Evolutionary conservation across 2,888 invertebrate genomes (phyloP).

Genomic region (Tachina grossa): DNA sequence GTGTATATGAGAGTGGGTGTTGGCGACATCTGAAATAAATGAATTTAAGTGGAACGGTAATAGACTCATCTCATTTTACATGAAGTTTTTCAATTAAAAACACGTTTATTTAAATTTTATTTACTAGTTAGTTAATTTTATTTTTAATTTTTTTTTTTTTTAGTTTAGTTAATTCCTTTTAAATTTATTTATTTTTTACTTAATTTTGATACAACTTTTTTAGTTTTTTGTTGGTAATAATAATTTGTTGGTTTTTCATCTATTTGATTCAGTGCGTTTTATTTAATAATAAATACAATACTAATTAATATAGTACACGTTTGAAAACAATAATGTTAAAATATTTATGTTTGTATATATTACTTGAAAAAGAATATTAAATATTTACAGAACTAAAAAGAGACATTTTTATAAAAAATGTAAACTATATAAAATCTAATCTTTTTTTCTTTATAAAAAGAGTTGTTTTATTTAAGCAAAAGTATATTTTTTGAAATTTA

Average conservation of each 20-base stretch:
- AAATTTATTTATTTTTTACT: constrained; percentile 38
- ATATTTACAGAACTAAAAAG: constrained; percentile 67
- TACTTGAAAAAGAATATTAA: constrained; percentile 3
- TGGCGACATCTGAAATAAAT: too few species aligned
- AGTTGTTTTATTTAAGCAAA: constrained; percentile 68
- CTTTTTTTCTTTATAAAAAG: constrained; percentile 68
- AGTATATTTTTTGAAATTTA: constrained; percentile 41
- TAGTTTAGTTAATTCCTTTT: constrained; percentile 42
- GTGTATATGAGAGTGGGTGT: too few species aligned
- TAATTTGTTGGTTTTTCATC: constrained; percentile 74
- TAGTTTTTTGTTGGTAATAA: constrained; percentile 67
- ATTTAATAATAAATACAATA: constrained; percentile 74
- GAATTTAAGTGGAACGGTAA: too few species aligned
- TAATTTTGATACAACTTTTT: constrained; percentile 69
- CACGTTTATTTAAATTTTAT: constrained; percentile 48
- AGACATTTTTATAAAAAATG: not conserved
- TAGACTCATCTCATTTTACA: not conserved
- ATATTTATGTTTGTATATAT: not conserved
- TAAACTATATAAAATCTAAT: not conserved
- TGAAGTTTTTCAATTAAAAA: constrained; percentile 22
- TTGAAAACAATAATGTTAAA: constrained; percentile 64
- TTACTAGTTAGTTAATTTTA: constrained; percentile 57
- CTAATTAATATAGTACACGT: constrained; percentile 77
- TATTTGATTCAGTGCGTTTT: constrained; percentile 83
- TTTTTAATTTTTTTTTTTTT: constrained; percentile 47